phyloP scores from a whole-genome alignment of 2,113 vertebrate genomes.

The Nannospalax galili region DNA sequence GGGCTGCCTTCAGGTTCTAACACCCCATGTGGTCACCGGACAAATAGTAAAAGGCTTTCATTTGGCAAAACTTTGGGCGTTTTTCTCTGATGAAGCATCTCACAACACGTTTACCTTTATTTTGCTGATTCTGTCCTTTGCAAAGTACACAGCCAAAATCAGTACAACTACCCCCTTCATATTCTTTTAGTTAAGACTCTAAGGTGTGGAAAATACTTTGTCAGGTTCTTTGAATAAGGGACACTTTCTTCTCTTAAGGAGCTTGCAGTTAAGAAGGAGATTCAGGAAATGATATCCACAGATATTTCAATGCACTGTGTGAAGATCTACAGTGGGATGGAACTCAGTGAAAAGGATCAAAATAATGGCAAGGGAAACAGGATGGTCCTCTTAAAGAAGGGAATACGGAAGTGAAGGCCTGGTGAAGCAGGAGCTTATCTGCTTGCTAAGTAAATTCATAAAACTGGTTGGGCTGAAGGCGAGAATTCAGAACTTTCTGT shows the following conservation, averaged over 20 bases:
- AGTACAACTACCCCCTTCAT: not conserved
- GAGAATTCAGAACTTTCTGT: not conserved
- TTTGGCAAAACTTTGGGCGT: no score
- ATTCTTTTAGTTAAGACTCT: not conserved
- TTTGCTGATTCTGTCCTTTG: not conserved
- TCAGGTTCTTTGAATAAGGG: not conserved
- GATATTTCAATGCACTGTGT: not conserved
- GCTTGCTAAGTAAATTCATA: not conserved
- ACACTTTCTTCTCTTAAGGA: not conserved
- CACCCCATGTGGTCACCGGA: no score
- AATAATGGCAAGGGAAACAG: no score
- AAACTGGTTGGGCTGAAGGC: not conserved
- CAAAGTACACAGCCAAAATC: not conserved
- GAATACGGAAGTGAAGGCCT: not conserved
- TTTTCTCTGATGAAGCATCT: no score
- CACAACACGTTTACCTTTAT: no score
- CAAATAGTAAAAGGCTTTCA: no score
- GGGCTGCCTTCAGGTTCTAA: no score
- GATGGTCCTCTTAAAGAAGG: not conserved
- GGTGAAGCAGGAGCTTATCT: not conserved
- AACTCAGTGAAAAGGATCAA: not conserved
- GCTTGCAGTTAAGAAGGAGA: not conserved
- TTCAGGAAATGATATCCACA: not conserved
- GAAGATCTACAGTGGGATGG: not conserved
- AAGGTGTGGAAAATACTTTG: not conserved